Percentiles rank a stretch among this genome's conserved stretches.
Evolutionary conservation across 2,113 vertebrate species (phyloP).

Genomic region (Cyanoderma ruficeps): DNA sequence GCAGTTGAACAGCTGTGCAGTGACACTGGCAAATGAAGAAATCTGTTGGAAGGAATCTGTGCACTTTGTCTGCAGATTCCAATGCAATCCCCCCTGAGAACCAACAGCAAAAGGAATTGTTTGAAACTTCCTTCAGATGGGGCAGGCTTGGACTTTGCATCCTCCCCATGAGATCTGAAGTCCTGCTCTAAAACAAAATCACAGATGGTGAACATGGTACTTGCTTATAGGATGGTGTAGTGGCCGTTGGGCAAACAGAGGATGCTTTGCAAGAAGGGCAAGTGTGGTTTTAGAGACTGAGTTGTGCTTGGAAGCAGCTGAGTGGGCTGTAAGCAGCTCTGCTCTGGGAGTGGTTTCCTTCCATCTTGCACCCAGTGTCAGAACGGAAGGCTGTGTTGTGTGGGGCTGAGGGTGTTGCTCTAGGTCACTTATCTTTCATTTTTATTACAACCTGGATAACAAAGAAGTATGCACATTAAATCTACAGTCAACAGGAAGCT

Average conservation of each 20-base stretch:
- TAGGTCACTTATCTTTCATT: slow-evolving; percentile 14
- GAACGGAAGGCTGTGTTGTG: neutral
- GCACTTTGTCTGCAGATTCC: neutral
- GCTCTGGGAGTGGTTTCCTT: slow-evolving; percentile 47
- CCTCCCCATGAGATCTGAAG: accelerated
- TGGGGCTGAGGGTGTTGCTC: neutral
- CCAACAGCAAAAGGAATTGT: neutral
- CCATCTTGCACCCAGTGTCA: neutral
- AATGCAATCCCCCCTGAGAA: neutral
- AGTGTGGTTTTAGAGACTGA: neutral
- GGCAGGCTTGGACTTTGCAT: neutral
- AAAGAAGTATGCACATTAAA: neutral
- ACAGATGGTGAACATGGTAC: neutral
- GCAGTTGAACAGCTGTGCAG: slow-evolving; percentile 32
- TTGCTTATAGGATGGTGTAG: neutral
- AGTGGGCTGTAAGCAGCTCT: neutral
- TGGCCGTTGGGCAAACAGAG: neutral
- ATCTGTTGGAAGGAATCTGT: neutral
- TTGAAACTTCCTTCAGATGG: neutral
- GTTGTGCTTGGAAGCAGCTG: neutral
- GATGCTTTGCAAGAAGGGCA: neutral
- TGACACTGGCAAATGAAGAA: slow-evolving; percentile 4
- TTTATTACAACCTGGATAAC: slow-evolving; percentile 37
- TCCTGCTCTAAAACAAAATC: neutral
- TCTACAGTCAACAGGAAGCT: slow-evolving; percentile 57